These are phyloP conservation scores for Rutpela maculata DNA, from an alignment of 2,888 invertebrate genomes.

Conservation along the genomic window DNA sequence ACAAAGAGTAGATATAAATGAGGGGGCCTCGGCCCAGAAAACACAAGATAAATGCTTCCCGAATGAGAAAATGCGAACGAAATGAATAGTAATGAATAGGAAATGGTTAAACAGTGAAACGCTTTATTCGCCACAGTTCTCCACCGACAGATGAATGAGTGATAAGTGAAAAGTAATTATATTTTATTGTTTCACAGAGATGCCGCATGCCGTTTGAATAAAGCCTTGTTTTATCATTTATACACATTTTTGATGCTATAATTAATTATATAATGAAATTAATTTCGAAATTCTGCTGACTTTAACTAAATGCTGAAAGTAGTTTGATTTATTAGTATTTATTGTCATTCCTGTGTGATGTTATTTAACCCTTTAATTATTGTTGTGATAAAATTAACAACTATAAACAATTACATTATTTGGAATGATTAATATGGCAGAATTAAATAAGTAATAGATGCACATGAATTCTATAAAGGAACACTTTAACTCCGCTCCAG, in stretches of 20 bases:
- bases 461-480: too few relatives aligned
- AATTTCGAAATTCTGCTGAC: constrained; percentile 34
- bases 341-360: background rate
- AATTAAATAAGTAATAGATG: too few relatives aligned
- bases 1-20: constrained; percentile 69
- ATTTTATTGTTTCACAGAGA: constrained; percentile 72
- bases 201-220: constrained; percentile 70
- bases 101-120: constrained; percentile 72
- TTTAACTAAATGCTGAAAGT: constrained; percentile 22
- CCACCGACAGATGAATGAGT: constrained; percentile 71
- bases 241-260: constrained; percentile 52
- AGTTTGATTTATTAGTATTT: constrained; percentile 28
- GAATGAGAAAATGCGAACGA: constrained; percentile 72
- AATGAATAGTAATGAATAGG: constrained; percentile 73
- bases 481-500: too few relatives aligned
- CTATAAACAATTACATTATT: background rate
- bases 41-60: constrained; percentile 71
- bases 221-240: constrained; percentile 68
- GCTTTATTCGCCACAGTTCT: constrained; percentile 70
- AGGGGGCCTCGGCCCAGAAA: constrained; percentile 64
- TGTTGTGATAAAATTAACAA: background rate
- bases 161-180: constrained; percentile 73
- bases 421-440: too few relatives aligned
- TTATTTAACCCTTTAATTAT: background rate
- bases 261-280: constrained; percentile 47